Conservation (phyloP, 2,797 vertebrate genomes). For the Thaleichthys pacificus region DNA sequence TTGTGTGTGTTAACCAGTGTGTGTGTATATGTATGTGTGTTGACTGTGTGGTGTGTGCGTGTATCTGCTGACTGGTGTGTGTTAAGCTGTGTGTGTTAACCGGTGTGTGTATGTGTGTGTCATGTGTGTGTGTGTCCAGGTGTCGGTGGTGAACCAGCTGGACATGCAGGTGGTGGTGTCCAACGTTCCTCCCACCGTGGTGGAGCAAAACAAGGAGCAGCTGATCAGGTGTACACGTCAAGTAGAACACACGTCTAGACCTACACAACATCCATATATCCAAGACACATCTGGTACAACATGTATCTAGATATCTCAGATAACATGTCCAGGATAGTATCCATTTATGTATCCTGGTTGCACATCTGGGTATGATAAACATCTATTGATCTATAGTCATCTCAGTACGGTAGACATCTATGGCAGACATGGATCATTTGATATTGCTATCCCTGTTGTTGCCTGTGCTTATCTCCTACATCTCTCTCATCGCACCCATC, state of each 20-base stretch:
- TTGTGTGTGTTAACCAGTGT: background rate
- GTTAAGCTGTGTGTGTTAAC: no score
- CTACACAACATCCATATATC: no score
- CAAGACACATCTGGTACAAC: no score
- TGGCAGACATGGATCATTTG: no score
- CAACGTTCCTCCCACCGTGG: constrained; percentile 91
- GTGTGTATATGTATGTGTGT: no score
- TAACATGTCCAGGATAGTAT: background rate
- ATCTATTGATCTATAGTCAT: background rate
- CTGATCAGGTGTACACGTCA: constrained; percentile 85
- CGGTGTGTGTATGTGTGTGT: constrained; percentile 9
- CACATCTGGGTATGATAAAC: background rate
- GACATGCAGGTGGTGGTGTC: constrained; percentile 99
- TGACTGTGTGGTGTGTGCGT: no score
- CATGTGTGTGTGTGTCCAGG: constrained; percentile 72
- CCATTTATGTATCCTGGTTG: background rate
- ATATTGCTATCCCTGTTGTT: no score
- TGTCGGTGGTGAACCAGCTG: constrained; percentile 97
- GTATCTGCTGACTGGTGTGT: no score
- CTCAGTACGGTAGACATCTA: background rate
- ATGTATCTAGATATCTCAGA: background rate
- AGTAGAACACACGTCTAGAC: background rate
- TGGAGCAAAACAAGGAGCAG: constrained; percentile 93
- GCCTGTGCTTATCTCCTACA: no score
- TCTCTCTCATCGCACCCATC: no score